phyloP scores from a whole-genome alignment of 2,113 vertebrate species.

The Callaeas wilsoni region DNA sequence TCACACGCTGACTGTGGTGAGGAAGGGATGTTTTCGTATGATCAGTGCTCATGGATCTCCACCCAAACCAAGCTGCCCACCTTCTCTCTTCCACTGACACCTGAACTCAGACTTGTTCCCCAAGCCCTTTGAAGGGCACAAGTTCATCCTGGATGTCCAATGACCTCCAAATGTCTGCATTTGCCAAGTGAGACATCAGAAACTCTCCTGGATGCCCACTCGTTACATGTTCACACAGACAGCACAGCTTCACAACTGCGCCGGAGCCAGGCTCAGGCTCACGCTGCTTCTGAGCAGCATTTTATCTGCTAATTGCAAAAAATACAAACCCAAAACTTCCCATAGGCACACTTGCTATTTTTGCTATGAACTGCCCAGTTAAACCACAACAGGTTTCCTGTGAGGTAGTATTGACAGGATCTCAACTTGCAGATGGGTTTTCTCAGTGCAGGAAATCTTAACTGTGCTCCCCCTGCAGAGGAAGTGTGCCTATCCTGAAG shows the following conservation, averaged over 20 bases:
- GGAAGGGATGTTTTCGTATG: neutral
- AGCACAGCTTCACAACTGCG: neutral
- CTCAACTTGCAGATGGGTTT: neutral
- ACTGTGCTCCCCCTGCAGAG: too few species aligned
- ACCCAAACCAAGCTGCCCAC: neutral
- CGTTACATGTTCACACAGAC: fast-evolving
- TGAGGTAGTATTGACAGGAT: neutral
- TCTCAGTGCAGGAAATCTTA: neutral
- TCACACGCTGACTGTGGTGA: fast-evolving
- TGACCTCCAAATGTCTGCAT: neutral
- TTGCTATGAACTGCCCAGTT: neutral
- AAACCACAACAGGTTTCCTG: neutral
- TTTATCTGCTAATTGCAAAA: neutral
- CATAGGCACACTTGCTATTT: neutral
- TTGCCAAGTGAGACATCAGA: neutral
- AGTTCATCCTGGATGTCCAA: neutral
- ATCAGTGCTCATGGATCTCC: neutral
- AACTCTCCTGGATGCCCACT: neutral
- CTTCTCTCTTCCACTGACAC: neutral
- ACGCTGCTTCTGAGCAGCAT: neutral
- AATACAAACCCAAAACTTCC: neutral
- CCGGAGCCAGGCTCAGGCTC: neutral
- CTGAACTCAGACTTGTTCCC: neutral
- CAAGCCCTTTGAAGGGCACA: neutral
- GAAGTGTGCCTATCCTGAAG: neutral